phyloP scores from a whole-genome alignment of 2,797 vertebrate genomes.

The Syngnathus rostellatus region DNA sequence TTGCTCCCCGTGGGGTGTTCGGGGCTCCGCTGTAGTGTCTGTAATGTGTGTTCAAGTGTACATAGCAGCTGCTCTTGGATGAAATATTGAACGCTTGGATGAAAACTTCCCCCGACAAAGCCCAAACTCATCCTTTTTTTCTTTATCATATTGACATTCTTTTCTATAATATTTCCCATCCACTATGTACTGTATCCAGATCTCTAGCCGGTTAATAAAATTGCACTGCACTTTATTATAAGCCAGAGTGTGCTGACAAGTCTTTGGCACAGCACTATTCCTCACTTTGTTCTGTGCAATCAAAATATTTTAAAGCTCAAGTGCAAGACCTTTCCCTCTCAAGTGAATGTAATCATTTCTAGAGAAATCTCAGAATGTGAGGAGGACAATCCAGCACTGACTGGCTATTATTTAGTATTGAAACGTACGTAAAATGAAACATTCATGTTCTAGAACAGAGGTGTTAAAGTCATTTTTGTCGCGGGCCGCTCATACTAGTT shows the following conservation, averaged over 20 bases:
- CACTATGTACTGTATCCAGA: constrained; percentile 9
- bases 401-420: background rate
- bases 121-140: constrained; percentile 3
- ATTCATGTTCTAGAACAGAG: background rate
- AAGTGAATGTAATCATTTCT: background rate
- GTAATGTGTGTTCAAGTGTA: constrained; percentile 6
- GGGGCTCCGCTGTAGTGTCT: constrained; percentile 4
- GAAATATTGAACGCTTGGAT: constrained; percentile 10
- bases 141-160: constrained; percentile 13
- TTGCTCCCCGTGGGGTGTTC: constrained; percentile 19
- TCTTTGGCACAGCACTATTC: constrained; percentile 10
- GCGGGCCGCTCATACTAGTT: no score
- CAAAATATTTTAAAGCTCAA: background rate
- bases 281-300: background rate
- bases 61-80: background rate
- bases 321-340: background rate
- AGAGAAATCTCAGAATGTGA: no score
- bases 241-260: constrained; percentile 8
- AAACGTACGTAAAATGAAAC: background rate
- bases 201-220: constrained; percentile 18
- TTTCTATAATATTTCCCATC: constrained; percentile 13
- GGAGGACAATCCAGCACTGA: background rate
- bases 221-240: constrained; percentile 13
- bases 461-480: no score
- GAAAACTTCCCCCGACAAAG: background rate